Conservation (phyloP, 2,888 invertebrate genomes). For the Chirona hameri region DNA sequence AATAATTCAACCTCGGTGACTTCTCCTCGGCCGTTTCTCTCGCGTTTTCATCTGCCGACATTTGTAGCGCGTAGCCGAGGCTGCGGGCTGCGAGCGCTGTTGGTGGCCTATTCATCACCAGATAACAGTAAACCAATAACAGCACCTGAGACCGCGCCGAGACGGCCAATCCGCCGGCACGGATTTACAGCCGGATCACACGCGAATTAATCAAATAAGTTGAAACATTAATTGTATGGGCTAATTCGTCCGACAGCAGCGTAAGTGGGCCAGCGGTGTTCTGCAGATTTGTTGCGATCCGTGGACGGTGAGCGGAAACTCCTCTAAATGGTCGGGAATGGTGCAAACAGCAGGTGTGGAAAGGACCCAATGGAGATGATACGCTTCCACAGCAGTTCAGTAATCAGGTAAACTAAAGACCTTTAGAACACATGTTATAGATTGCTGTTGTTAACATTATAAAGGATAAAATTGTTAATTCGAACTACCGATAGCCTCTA, state of each 20-base stretch:
- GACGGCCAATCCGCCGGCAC: neutral
- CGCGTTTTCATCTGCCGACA: neutral
- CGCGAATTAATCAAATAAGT: conserved; percentile 27
- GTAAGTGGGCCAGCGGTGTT: neutral
- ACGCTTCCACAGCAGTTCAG: too few relatives aligned
- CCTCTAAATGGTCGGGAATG: too few relatives aligned
- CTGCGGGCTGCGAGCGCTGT: neutral
- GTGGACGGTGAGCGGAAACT: neutral
- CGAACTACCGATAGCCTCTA: too few relatives aligned
- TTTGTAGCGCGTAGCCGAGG: neutral
- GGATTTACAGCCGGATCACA: neutral
- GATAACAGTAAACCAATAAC: conserved; percentile 7
- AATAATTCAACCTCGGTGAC: too few relatives aligned
- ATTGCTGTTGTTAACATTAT: too few relatives aligned
- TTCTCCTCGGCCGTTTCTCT: too few relatives aligned
- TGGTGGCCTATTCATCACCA: conserved; percentile 6
- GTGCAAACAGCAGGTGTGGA: too few relatives aligned
- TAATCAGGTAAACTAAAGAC: too few relatives aligned
- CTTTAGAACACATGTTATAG: too few relatives aligned
- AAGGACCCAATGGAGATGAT: too few relatives aligned
- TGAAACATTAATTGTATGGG: conserved; percentile 12
- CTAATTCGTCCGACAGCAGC: conserved; percentile 4
- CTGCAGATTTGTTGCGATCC: neutral
- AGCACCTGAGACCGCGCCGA: neutral
- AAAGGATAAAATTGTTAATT: too few relatives aligned